A percentile compares a stretch with the other conserved stretches of the same genome.
These are phyloP conservation scores for Tenodera sinensis DNA, from an alignment of 2,888 invertebrate species.

Conservation along the genomic window DNA sequence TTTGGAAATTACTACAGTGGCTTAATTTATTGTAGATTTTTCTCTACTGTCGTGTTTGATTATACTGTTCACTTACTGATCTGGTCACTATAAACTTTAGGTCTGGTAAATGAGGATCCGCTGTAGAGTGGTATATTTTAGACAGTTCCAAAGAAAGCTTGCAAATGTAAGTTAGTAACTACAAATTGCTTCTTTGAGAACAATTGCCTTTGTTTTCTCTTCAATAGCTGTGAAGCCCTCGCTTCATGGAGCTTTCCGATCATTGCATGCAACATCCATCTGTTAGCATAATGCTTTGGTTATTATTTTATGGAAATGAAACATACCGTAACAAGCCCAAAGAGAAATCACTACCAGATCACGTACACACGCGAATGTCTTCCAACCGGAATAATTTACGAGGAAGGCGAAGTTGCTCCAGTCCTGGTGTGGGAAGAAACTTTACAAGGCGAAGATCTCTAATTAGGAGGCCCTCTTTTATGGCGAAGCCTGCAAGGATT, in stretches of 20 bases:
- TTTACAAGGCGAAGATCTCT: neutral
- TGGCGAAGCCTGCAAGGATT: neutral
- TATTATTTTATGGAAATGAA: neutral
- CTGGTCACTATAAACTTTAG: too few relatives aligned
- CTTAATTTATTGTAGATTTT: too few relatives aligned
- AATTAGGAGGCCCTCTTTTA: neutral
- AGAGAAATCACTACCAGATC: neutral
- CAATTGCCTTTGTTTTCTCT: neutral
- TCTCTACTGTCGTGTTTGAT: too few relatives aligned
- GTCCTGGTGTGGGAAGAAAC: neutral
- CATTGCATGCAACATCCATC: neutral
- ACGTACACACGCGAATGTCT: neutral
- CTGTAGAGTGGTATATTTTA: too few relatives aligned
- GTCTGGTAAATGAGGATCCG: too few relatives aligned
- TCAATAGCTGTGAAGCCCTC: neutral
- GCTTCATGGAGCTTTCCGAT: neutral
- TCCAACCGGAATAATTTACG: neutral
- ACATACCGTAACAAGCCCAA: neutral
- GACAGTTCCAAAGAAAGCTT: too few relatives aligned
- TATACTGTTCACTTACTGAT: too few relatives aligned
- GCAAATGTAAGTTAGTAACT: too few relatives aligned
- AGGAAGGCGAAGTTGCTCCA: neutral
- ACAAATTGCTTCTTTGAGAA: too few relatives aligned
- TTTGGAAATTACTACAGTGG: too few relatives aligned
- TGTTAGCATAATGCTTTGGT: neutral